phyloP scores from a whole-genome alignment of 2,888 invertebrate genomes.

The Cephus spinipes region DNA sequence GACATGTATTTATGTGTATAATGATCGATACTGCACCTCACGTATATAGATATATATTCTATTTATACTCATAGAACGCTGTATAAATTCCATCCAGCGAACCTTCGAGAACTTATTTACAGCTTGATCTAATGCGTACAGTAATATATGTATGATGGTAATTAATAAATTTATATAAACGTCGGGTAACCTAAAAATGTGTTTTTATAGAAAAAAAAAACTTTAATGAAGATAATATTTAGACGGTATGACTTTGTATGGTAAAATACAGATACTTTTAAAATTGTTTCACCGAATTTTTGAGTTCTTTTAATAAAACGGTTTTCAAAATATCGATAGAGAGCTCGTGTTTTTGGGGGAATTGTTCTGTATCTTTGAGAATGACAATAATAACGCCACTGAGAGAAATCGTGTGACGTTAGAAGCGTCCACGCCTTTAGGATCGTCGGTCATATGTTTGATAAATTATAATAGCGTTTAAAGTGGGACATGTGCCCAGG shows the following conservation, averaged over 20 bases:
- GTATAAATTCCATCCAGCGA: neutral
- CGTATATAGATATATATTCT: neutral
- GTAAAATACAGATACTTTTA: neutral
- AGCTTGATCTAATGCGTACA: neutral
- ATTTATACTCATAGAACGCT: neutral
- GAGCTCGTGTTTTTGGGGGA: neutral
- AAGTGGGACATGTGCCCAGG: constrained; percentile 52
- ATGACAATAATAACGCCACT: neutral
- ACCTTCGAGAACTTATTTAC: neutral
- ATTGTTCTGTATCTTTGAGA: neutral
- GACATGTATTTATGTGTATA: neutral
- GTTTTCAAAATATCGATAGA: neutral
- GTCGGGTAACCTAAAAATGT: neutral
- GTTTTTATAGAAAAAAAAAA: neutral
- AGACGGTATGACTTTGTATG: neutral
- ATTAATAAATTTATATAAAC: neutral
- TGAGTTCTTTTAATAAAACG: neutral
- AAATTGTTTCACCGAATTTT: neutral
- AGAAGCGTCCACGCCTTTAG: neutral
- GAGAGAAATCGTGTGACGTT: neutral
- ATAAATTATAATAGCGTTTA: constrained; percentile 47
- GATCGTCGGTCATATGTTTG: constrained; percentile 7
- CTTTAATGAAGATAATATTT: neutral
- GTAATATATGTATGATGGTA: neutral
- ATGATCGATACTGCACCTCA: neutral